These are phyloP conservation scores for Paradisaea rubra DNA, from an alignment of 2,113 vertebrate species.

Conservation along the genomic window DNA sequence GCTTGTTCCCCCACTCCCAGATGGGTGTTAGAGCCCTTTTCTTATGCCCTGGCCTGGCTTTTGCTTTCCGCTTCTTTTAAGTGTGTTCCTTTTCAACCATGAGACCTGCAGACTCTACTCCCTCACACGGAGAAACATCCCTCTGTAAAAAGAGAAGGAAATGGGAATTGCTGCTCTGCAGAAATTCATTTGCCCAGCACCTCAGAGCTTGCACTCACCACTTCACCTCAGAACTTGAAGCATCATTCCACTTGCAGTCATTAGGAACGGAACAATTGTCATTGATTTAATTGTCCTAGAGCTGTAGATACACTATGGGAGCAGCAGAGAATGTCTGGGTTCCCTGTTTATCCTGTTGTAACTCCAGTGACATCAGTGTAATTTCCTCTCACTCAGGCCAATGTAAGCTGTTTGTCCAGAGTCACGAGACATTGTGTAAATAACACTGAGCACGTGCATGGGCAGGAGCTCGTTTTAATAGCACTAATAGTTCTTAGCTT, in stretches of 20 bases:
- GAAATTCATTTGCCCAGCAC: neutral
- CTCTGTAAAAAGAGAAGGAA: neutral
- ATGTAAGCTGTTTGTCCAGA: neutral
- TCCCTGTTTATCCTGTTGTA: neutral
- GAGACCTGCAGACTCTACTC: neutral
- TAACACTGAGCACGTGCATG: neutral
- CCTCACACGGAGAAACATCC: neutral
- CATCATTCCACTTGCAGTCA: neutral
- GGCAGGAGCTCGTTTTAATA: constrained; percentile 4
- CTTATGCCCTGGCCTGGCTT: neutral
- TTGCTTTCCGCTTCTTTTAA: neutral
- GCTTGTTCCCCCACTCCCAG: neutral
- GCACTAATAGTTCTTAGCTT: constrained; percentile 23
- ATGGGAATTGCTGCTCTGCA: neutral
- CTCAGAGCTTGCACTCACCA: neutral
- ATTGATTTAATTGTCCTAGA: neutral
- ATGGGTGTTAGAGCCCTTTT: neutral
- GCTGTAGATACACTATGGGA: neutral
- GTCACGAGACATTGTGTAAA: neutral
- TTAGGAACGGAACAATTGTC: neutral
- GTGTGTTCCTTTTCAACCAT: neutral
- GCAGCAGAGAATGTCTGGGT: neutral
- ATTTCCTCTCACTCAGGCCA: neutral
- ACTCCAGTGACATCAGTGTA: neutral
- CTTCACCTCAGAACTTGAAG: neutral